A percentile compares a stretch with the other conserved stretches of the same genome.
These are phyloP conservation scores for Zoanthus gigantus DNA, from an alignment of 92 coral and sea anemone species.

Conservation along the genomic window DNA sequence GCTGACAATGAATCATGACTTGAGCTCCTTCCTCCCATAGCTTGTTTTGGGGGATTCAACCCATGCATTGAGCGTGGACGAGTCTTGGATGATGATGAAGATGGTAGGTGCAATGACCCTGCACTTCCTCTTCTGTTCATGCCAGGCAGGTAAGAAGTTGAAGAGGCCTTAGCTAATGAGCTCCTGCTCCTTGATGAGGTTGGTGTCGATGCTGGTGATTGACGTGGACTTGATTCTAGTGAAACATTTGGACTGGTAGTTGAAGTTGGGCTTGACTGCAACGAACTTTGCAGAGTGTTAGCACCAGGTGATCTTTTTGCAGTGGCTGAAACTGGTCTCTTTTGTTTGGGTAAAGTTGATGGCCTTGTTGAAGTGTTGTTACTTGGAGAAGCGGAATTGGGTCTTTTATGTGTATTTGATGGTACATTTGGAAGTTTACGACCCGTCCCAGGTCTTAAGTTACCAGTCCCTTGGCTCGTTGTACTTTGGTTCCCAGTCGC, in stretches of 20 bases:
- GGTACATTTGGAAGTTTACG: constrained; percentile 92
- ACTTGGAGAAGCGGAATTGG: constrained; percentile 64
- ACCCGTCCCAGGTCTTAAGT: constrained; percentile 80
- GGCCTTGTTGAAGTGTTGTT: constrained; percentile 56
- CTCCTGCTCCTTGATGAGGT: constrained; percentile 59
- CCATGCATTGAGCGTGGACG: constrained; percentile 59
- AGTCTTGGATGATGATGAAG: constrained; percentile 74
- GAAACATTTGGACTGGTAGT: constrained; percentile 70
- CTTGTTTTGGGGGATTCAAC: constrained; percentile 40
- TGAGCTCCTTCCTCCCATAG: constrained; percentile 61
- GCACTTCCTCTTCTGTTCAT: constrained; percentile 63
- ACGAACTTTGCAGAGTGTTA: constrained; percentile 27
- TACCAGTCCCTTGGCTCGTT: constrained; percentile 20
- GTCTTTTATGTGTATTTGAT: constrained; percentile 68
- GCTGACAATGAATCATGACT: constrained; percentile 69
- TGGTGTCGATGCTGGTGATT: constrained; percentile 74
- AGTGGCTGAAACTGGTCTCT: constrained; percentile 64
- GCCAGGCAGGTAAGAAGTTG: constrained; percentile 64
- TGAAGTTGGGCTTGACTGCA: constrained; percentile 66
- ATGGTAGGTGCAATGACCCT: constrained; percentile 60
- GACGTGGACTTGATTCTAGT: constrained; percentile 75
- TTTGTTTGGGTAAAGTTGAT: constrained; percentile 73
- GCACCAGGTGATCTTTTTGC: constrained; percentile 59
- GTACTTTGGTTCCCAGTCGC: constrained; percentile 55
- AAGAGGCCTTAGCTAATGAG: constrained; percentile 55